A percentile compares a stretch with the other conserved stretches of the same genome.
phyloP scores from a whole-genome alignment of 2,113 vertebrate genomes.

The Ciconia maguari region DNA sequence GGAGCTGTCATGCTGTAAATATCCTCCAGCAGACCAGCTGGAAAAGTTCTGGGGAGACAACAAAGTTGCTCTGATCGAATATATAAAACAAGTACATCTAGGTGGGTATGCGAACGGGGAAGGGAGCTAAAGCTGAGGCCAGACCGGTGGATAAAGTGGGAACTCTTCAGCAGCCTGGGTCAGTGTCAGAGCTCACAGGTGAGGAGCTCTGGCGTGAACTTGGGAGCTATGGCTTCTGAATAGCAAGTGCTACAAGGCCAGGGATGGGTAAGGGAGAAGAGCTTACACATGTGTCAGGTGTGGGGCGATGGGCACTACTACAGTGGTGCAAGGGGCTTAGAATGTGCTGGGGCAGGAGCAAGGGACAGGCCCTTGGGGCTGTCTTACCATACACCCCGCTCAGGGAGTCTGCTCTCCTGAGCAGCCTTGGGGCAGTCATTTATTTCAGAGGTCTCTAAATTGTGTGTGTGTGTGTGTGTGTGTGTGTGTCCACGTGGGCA shows the following conservation, averaged over 20 bases:
- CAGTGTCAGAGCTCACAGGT: neutral
- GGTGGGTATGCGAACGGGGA: conserved; percentile 68
- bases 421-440: neutral
- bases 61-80: conserved; percentile 82
- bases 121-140: neutral
- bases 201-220: neutral
- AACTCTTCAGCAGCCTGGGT: neutral
- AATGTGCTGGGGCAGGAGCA: neutral
- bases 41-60: conserved; percentile 85
- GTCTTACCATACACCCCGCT: no score
- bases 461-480: no score
- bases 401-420: neutral
- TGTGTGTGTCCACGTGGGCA: accelerated
- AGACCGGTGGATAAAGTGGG: neutral
- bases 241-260: neutral
- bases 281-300: accelerated
- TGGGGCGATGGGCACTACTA: accelerated
- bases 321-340: neutral
- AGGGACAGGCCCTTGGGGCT: neutral
- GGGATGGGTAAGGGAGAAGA: neutral
- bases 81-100: conserved; percentile 90
- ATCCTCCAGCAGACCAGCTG: conserved; percentile 79
- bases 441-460: neutral
- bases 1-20: conserved; percentile 96
- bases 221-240: neutral